Percentiles rank a stretch among this genome's conserved stretches.
Evolutionary conservation across 2,797 vertebrate species (phyloP).

Genomic region (Distichodus sexfasciatus): DNA sequence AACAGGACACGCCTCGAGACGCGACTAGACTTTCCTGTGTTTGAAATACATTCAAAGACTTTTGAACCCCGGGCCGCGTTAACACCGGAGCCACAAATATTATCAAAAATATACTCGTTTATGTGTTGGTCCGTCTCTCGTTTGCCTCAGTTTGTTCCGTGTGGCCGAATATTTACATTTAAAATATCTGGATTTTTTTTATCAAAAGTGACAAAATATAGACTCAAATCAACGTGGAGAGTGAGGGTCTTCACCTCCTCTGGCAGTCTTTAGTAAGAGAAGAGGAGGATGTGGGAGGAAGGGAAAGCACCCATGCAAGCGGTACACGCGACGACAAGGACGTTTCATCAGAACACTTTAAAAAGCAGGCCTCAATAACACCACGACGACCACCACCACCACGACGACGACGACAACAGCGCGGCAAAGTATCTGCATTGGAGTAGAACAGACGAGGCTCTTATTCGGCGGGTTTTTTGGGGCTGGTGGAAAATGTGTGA

Average conservation of each 20-base stretch:
- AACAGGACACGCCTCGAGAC: background rate
- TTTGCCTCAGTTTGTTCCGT: conserved; percentile 24
- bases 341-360: conserved; percentile 41
- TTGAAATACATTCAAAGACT: background rate
- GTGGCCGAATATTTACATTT: conserved; percentile 49
- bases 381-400: no score
- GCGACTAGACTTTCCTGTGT: background rate
- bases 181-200: conserved; percentile 61
- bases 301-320: conserved; percentile 73
- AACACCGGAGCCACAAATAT: conserved; percentile 12
- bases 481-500: no score
- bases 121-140: conserved; percentile 31
- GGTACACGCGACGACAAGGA: conserved; percentile 49
- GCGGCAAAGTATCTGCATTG: conserved; percentile 18
- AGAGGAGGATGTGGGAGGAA: background rate
- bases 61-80: background rate
- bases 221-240: conserved; percentile 48
- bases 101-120: conserved; percentile 46
- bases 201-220: conserved; percentile 69
- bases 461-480: no score
- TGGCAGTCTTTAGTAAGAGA: conserved; percentile 26
- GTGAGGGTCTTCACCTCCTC: conserved; percentile 34
- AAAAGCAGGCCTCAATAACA: conserved; percentile 50
- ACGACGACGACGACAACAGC: conserved; percentile 45
- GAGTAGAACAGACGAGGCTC: conserved; percentile 25